A percentile compares a stretch with the other conserved stretches of the same genome.
These are phyloP conservation scores for Amia ocellicauda DNA, from an alignment of 2,113 vertebrate species.

Conservation along the genomic window DNA sequence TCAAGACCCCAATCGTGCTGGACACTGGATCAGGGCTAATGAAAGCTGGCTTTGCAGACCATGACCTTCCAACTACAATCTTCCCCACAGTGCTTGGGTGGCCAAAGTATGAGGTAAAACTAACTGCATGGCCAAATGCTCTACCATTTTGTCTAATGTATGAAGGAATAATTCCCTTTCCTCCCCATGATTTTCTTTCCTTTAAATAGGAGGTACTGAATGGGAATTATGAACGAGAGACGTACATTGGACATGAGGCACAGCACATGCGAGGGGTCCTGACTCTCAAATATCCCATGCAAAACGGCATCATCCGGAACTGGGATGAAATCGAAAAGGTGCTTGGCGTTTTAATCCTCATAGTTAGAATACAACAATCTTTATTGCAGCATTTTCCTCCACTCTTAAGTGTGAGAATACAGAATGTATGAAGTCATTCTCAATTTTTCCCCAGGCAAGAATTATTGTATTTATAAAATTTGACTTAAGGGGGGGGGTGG, in stretches of 20 bases:
- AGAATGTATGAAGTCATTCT: too few species aligned
- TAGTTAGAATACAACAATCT: neutral
- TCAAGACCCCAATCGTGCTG: slow-evolving; percentile 54
- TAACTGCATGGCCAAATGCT: neutral
- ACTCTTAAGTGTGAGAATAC: too few species aligned
- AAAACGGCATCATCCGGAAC: slow-evolving; percentile 55
- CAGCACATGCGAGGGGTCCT: slow-evolving; percentile 68
- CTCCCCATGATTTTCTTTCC: neutral
- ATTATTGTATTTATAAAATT: too few species aligned
- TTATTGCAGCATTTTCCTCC: too few species aligned
- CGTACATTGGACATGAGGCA: slow-evolving; percentile 61
- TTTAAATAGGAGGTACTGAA: slow-evolving; percentile 55
- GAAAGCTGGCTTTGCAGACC: slow-evolving; percentile 67
- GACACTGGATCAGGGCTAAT: slow-evolving; percentile 67
- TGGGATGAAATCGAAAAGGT: slow-evolving; percentile 74
- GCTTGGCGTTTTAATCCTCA: neutral
- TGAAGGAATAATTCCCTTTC: too few species aligned
- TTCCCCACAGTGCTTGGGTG: slow-evolving; percentile 65
- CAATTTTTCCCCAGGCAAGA: too few species aligned
- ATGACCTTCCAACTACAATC: slow-evolving; percentile 50
- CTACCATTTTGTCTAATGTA: too few species aligned
- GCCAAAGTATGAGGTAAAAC: slow-evolving; percentile 64
- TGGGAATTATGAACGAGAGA: slow-evolving; percentile 35
- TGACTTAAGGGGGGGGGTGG: too few species aligned
- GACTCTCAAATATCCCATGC: slow-evolving; percentile 59